These are phyloP conservation scores for Calyptomena viridis DNA, from an alignment of 2,113 vertebrate species.

Conservation along the genomic window DNA sequence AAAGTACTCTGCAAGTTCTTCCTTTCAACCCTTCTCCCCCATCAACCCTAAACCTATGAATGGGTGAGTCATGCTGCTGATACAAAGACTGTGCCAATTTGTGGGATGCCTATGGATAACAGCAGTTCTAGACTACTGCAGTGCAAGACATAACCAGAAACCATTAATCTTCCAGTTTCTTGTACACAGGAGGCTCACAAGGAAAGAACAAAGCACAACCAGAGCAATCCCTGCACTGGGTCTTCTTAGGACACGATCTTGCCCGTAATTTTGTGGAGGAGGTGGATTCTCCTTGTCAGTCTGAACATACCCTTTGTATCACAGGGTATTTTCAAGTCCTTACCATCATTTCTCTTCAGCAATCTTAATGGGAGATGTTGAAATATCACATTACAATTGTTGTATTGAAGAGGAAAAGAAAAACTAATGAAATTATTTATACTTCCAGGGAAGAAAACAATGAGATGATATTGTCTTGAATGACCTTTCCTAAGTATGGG, in stretches of 20 bases:
- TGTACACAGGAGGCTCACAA: neutral
- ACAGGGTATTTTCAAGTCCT: neutral
- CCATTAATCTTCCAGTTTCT: neutral
- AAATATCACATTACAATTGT: conserved; percentile 59
- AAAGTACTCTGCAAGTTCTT: neutral
- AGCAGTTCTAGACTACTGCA: neutral
- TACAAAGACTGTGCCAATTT: neutral
- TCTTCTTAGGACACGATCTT: neutral
- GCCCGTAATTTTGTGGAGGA: neutral
- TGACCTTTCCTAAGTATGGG: conserved; percentile 76
- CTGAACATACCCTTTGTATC: neutral
- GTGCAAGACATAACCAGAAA: neutral
- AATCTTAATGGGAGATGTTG: conserved; percentile 47
- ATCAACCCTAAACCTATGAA: neutral
- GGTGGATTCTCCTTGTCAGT: neutral
- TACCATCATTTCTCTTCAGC: conserved; percentile 36
- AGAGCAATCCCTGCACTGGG: neutral
- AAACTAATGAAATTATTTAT: conserved; percentile 73
- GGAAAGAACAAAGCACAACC: neutral
- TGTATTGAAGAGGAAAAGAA: conserved; percentile 41
- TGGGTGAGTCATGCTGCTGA: neutral
- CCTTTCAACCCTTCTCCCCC: neutral
- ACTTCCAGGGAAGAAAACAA: conserved; percentile 72
- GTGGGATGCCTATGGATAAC: neutral
- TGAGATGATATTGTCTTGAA: conserved; percentile 70